phyloP scores from a whole-genome alignment of 2,113 vertebrate genomes.

The Antechinus flavipes region DNA sequence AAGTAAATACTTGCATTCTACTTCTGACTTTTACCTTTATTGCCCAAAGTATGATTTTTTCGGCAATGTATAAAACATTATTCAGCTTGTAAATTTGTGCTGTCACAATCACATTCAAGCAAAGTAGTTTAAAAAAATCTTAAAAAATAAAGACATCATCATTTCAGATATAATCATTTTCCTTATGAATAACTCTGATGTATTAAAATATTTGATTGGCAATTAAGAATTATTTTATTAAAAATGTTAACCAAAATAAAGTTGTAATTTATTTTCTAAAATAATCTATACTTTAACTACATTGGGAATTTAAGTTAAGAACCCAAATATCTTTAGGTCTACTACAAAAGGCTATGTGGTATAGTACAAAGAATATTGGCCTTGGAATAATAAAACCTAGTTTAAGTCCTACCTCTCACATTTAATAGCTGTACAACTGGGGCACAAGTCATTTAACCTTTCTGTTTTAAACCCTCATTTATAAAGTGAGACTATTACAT shows the following conservation, averaged over 20 bases:
- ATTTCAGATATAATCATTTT: conserved; percentile 35
- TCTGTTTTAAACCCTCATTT: not conserved
- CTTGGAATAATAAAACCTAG: not conserved
- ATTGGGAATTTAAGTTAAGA: conserved; percentile 13
- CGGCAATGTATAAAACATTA: not conserved
- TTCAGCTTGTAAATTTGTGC: conserved; percentile 13
- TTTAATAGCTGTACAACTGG: not conserved
- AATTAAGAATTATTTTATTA: conserved; percentile 24
- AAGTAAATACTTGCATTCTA: not conserved
- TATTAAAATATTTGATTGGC: conserved; percentile 4
- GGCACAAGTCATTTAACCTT: not conserved
- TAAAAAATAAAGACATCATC: not conserved
- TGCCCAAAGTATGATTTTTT: conserved; percentile 19
- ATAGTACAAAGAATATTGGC: not conserved
- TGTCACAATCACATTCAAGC: not conserved
- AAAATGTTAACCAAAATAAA: conserved; percentile 41
- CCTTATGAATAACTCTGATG: conserved; percentile 22
- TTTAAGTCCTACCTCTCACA: not conserved
- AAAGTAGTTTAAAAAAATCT: not conserved
- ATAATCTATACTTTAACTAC: conserved; percentile 30
- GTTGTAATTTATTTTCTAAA: not conserved
- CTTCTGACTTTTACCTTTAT: not conserved
- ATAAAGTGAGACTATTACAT: not conserved
- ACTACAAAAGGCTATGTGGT: conserved; percentile 2
- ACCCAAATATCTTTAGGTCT: not conserved